phyloP scores from a whole-genome alignment of 1,140 invertebrate genomes.

The Drosophila takahashii region DNA sequence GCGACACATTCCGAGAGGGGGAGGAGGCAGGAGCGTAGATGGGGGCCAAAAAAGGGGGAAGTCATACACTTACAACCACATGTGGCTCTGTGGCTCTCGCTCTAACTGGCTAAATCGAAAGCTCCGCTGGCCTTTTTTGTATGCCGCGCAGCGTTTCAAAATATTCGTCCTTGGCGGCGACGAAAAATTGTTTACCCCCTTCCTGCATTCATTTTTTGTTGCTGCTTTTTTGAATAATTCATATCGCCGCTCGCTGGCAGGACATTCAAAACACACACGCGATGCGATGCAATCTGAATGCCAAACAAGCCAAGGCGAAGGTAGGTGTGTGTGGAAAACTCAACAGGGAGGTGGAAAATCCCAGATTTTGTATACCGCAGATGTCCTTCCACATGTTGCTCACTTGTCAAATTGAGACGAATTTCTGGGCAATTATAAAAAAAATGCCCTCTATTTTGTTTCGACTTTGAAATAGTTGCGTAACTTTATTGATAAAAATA shows the following conservation, averaged over 20 bases:
- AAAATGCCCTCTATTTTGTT: constrained; percentile 39
- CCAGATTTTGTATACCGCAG: constrained; percentile 9
- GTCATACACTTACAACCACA: constrained; percentile 34
- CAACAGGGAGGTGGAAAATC: constrained; percentile 15
- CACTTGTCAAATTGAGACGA: constrained; percentile 68
- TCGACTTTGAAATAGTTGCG: constrained; percentile 59
- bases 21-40: not conserved
- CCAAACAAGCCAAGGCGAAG: constrained; percentile 67
- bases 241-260: constrained; percentile 71
- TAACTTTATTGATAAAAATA: constrained; percentile 54
- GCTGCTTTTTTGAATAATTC: constrained; percentile 83
- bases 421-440: constrained; percentile 56
- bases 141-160: constrained; percentile 78
- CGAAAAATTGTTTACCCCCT: constrained; percentile 60
- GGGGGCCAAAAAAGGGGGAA: constrained; percentile 4
- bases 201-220: not conserved
- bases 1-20: constrained; percentile 59
- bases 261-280: constrained; percentile 84
- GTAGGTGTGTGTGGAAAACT: constrained; percentile 11
- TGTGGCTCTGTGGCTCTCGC: constrained; percentile 42
- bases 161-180: constrained; percentile 83
- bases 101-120: constrained; percentile 72
- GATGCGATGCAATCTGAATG: constrained; percentile 84
- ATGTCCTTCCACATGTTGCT: constrained; percentile 67
- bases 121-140: constrained; percentile 73